Evolutionary conservation across 2,888 invertebrate species (phyloP), one percentile per base, ranked within the genome.

Genomic region (Pterobdella sp.): DNA sequence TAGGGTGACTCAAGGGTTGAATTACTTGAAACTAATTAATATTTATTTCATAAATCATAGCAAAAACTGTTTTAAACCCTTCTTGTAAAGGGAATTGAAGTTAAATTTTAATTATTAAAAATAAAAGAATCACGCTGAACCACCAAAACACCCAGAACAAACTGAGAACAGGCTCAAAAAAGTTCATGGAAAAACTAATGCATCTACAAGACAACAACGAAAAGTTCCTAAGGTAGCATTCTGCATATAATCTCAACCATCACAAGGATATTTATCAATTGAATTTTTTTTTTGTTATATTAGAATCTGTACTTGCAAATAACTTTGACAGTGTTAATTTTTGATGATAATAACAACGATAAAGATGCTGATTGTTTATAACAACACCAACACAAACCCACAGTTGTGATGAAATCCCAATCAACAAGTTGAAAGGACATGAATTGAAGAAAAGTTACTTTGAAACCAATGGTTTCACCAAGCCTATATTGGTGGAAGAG

Each of bases 81-180:
- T n/a, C n/a, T n/a, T n/a, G n/a, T n/a, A n/a, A n/a, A n/a, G n/a
- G n/a, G n/a, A n/a, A n/a, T n/a, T n/a, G n/a, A n/a, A n/a, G 29
- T 1, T 36, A 32, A 1, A 1, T 36, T 34, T 36, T 36, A 67
- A 36, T 36, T 4, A 34, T n/a, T 67, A 18, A 34, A 14, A 0
- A 67, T 36, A 0, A n/a, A 10, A 35, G 31, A 36, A 2, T 67
- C 26, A 26, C 66, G 26, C 31, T 14, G 26, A n/a, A 18, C 18
- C 22, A 18, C n/a, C n/a, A n/a, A n/a, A n/a, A n/a, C n/a, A n/a
- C n/a, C 14, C 56, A 34, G 35, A 32, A 60, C 22, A 72, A 64
- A 31, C 1, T 72, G 22, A 73, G 73, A 60, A 73, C 63, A 29
- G 73, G 73, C 14, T 73, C 73, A n/a, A 73, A 69, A 26, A 35